Evolutionary conservation across 2,888 invertebrate species (phyloP), one percentile per base, ranked within the genome.

Genomic region (Sphaeridia pumilis): DNA sequence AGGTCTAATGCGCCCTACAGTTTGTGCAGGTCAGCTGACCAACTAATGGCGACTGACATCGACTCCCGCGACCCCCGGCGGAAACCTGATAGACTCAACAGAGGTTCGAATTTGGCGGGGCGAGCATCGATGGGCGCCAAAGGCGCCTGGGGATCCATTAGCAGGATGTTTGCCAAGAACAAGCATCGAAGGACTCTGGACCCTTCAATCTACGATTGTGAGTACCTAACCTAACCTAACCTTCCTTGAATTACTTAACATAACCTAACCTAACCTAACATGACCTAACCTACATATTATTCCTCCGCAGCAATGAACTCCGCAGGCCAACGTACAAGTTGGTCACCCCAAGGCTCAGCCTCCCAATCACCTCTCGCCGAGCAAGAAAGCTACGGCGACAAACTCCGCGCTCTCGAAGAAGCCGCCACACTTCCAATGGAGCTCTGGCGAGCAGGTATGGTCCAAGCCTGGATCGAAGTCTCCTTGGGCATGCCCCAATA

Each of bases 401-500:
- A 87, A 63, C 77, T 88, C 31, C 72, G 79, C 54, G 70, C 81
- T 45, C 73, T 93, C 38, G 79, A 89, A 27, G 70, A 87, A 86
- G 45, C 85, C 80, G 35, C 83, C 81, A 48, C 76, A 7, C 66
- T 88, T 55, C 89, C 90, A 5, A 83, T 93, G 74, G 84, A 87
- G 56, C 75, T 87, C 67, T 94, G 93, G 93, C 78, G 88, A 54
- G 89, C 93, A 14, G 85, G 88, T 0, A 90, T 90, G 56, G 90
- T 94, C 50, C 78, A 92, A 36, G 90, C 93, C 1, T 94, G 93
- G 93, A 74, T 94, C 47, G 93, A 93, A 71, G 82, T 93, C 27
- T 87, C 89, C 0, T 77, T 94, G 4, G 90, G 89, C 49, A 92
- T 94, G 92, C 88, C 90, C 0, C 89, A 89, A 67, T 92, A 92